Evolutionary conservation across 2,888 invertebrate species (phyloP), one percentile per base, ranked within the genome.

Genomic region (Oeneis ivallda): DNA sequence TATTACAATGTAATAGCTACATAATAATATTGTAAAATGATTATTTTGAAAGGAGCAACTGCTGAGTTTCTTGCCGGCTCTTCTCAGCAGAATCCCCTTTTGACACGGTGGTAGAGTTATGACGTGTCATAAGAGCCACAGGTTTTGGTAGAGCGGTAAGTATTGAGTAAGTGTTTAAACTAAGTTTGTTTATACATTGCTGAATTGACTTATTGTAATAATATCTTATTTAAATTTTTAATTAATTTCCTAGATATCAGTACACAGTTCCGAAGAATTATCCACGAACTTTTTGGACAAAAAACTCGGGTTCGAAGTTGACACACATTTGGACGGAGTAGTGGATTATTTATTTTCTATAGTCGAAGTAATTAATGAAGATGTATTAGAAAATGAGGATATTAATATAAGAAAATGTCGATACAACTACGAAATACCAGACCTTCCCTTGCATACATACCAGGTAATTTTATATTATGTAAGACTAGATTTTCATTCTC

Each of bases 351-450:
- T 80, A n/a, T 83, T 87, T 65, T 83, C 84, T 10, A 69, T 87
- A 7, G 83, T 85, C 52, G 91, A 92, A 71, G 85, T 91, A 34
- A 82, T 83, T 15, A 92, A 91, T 56, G 88, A 91, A 52, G 80
- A 77, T 0, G 65, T 75, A 19, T 71, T 93, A 3, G 76, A 80
- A 54, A 81, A 79, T 2, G 86, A 93, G 15, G 81, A 86, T 47
- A 78, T 93, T 0, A 66, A 79, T 7, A 89, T 92, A 68, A 87
- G 95, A 64, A 86, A 90, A 60, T 95, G 95, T 74, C 90, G 94
- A 34, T 94, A 93, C 74, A 77, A 86, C 0, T 76, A 93, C 52
- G 95, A 95, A 81, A 82, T 92, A 26, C 85, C 83, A 6, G 64
- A 75, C 10, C 71, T 54, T 4, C 57, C 57, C 11, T 65, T 83